phyloP scores from a whole-genome alignment of 2,113 vertebrate species.

The Picathartes gymnocephalus region DNA sequence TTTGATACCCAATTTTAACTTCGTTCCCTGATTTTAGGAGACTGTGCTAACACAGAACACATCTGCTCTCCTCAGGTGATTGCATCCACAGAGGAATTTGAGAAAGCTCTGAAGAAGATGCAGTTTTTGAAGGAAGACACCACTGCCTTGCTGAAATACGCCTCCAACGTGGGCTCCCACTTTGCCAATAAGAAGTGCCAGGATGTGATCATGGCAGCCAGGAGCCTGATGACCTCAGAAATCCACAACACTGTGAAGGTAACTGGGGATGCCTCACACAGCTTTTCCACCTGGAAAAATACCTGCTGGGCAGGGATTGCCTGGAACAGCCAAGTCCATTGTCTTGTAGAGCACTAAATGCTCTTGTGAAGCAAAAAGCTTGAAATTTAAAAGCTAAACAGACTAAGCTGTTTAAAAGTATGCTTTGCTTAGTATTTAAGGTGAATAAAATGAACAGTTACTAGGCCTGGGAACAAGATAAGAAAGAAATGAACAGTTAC shows the following conservation, averaged over 20 bases:
- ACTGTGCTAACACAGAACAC: fast-evolving
- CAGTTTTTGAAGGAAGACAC: conserved; percentile 81
- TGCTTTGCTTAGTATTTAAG: too few species aligned
- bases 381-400: too few species aligned
- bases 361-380: too few species aligned
- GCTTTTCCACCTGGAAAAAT: neutral
- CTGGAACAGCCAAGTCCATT: neutral
- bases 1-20: neutral
- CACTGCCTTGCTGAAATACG: conserved; percentile 88
- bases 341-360: neutral
- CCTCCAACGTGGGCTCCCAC: conserved; percentile 88
- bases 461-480: too few species aligned
- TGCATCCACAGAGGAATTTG: conserved; percentile 89
- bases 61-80: conserved; percentile 80
- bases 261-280: neutral
- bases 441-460: too few species aligned
- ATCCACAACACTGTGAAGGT: conserved; percentile 97
- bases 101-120: conserved; percentile 85
- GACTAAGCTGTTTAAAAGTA: too few species aligned
- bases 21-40: neutral
- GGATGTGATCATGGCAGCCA: conserved; percentile 89
- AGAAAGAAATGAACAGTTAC: too few species aligned
- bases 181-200: conserved; percentile 97
- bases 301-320: neutral
- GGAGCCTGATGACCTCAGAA: conserved; percentile 93